A percentile compares a stretch with the other conserved stretches of the same genome.
These are phyloP conservation scores for Salvelinus namaycush DNA, from an alignment of 2,113 vertebrate species.

Conservation along the genomic window DNA sequence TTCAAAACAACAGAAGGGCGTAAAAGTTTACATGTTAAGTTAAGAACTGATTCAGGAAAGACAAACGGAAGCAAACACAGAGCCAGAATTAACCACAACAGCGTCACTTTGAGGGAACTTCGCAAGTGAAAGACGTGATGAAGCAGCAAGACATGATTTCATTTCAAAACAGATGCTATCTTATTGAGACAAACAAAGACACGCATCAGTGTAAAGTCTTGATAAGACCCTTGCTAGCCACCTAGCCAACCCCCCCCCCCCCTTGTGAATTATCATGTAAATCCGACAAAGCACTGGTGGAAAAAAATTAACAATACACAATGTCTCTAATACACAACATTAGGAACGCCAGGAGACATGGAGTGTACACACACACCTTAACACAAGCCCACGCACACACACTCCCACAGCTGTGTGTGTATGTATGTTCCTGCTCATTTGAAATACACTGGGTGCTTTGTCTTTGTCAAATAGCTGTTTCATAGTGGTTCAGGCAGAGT, in stretches of 20 bases:
- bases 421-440: slow-evolving; percentile 38
- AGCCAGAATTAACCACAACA: slow-evolving; percentile 49
- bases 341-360: background rate
- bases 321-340: background rate
- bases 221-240: background rate
- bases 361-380: background rate
- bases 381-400: slow-evolving; percentile 25
- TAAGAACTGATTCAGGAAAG: background rate
- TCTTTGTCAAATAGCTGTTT: slow-evolving; percentile 42
- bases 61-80: background rate
- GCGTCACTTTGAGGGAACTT: slow-evolving; percentile 38
- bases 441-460: slow-evolving; percentile 53
- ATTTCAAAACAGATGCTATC: too few relatives aligned
- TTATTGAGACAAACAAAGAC: background rate
- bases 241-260: background rate
- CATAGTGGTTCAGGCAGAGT: background rate
- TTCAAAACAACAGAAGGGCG: too few relatives aligned
- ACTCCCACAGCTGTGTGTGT: background rate
- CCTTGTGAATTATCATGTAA: background rate
- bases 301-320: background rate
- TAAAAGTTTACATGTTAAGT: too few relatives aligned
- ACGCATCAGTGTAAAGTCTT: background rate
- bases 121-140: too few relatives aligned
- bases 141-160: too few relatives aligned
- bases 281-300: background rate